Base-by-base conservation (phyloP, 2,113 vertebrate species). In the Nyctereutes procyonoides region DNA sequence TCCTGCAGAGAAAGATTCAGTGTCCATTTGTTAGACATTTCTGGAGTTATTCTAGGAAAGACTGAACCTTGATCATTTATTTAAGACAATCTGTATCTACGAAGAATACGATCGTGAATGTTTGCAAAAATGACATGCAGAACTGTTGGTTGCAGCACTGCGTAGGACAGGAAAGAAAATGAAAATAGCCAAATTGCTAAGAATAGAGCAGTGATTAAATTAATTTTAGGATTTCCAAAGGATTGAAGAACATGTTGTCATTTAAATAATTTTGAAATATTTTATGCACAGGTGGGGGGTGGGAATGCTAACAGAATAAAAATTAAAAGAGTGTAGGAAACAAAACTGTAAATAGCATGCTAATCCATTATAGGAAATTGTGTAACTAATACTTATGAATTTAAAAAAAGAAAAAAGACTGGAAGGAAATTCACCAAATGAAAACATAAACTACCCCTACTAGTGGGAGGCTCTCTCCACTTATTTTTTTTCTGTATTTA, bases 341-440 rank as follows among this genome's bases (percentile, higher is more conserved):
- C 35, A 93, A 58, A n/a, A 71, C 38, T 58, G 2, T 73, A 43
- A 97, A 51, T 14, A 24, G 24, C 15, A 12, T 74, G 35, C 69
- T 69, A 84, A 76, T 14, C 19, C 43, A 77, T 19, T 79, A 35
- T 51, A 69, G 51, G 32, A 94, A 94, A 76, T 13, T 67, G 32
- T 76, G 2, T 69, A 11, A 53, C 85, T 93, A 71, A 67, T 35
- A 84, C 22, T 28, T 6, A n/a, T 30, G 8, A 15, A 51, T 69
- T n/a, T 62, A n/a, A 51, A 71, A 77, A 80, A 71, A 32, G 24
- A 3, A 55, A 77, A 77, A 58, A 96, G 56, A 81, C 24, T 87
- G 43, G 35, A 79, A 93, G 16, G 76, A 95, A 93, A 98, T 60
- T 84, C 71, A 62, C 56, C 80, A 90, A 62, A 89, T 96, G 13